These are phyloP conservation scores for Frankliniella intonsa DNA, from an alignment of 2,888 invertebrate species.

Conservation along the genomic window DNA sequence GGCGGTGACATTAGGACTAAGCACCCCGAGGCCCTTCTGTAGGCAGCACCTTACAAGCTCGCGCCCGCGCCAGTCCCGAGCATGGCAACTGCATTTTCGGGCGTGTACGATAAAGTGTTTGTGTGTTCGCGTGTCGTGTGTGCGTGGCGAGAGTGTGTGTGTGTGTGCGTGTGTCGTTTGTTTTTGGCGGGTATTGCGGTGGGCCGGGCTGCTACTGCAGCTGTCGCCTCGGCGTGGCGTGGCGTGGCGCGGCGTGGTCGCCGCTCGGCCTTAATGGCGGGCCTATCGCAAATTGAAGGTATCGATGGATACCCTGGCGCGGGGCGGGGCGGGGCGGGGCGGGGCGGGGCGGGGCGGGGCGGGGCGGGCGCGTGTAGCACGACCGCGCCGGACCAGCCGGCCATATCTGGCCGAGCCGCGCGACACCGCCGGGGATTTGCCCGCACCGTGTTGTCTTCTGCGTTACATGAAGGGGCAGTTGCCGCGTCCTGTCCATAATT, in stretches of 20 bases:
- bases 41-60: too few species aligned
- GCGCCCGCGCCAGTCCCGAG: too few species aligned
- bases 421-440: too few species aligned
- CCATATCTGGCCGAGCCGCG: too few species aligned
- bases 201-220: neutral
- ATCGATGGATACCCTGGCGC: neutral
- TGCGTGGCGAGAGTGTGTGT: neutral
- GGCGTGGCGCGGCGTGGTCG: neutral
- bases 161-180: neutral
- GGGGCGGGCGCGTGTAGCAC: neutral
- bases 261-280: neutral
- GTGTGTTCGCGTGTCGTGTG: neutral
- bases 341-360: neutral
- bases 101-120: neutral
- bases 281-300: constrained; percentile 19
- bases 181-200: neutral
- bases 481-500: too few species aligned
- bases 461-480: too few species aligned
- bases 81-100: constrained; percentile 12
- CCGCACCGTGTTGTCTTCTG: too few species aligned
- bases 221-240: neutral
- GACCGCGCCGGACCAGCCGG: too few species aligned
- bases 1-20: too few species aligned
- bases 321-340: neutral
- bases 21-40: too few species aligned